phyloP scores from a whole-genome alignment of 2,113 vertebrate genomes.

The Mystacornis crossleyi region DNA sequence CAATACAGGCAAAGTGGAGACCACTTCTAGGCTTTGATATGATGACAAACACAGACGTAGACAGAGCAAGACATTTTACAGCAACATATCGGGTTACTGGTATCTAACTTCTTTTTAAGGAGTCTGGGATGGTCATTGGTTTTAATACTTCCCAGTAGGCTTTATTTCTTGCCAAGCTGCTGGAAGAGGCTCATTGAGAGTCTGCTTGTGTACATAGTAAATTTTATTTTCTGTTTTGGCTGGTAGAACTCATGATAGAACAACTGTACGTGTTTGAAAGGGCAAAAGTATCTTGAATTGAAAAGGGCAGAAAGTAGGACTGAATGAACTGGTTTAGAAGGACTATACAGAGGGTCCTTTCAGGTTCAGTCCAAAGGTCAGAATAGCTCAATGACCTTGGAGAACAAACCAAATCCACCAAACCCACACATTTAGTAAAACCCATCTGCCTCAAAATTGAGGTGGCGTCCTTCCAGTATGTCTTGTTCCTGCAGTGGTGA shows the following conservation, averaged over 20 bases:
- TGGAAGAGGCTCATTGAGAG: background rate
- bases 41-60: constrained; percentile 40
- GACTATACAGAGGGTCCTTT: background rate
- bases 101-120: constrained; percentile 2
- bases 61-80: background rate
- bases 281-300: background rate
- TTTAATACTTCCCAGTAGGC: constrained; percentile 34
- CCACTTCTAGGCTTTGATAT: background rate
- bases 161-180: constrained; percentile 8
- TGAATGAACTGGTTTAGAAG: background rate
- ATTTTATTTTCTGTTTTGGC: constrained; percentile 2
- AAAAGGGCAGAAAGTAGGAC: background rate
- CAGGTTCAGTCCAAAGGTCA: background rate
- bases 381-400: background rate
- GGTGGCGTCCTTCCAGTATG: background rate
- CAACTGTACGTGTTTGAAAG: background rate
- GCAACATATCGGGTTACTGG: background rate
- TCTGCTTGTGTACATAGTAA: background rate
- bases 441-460: background rate
- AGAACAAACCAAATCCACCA: background rate
- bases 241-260: background rate
- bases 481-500: background rate
- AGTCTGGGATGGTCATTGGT: constrained; percentile 13
- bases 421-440: background rate
- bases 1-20: background rate